phyloP scores from a whole-genome alignment of 2,797 vertebrate genomes.

The Labroides dimidiatus region DNA sequence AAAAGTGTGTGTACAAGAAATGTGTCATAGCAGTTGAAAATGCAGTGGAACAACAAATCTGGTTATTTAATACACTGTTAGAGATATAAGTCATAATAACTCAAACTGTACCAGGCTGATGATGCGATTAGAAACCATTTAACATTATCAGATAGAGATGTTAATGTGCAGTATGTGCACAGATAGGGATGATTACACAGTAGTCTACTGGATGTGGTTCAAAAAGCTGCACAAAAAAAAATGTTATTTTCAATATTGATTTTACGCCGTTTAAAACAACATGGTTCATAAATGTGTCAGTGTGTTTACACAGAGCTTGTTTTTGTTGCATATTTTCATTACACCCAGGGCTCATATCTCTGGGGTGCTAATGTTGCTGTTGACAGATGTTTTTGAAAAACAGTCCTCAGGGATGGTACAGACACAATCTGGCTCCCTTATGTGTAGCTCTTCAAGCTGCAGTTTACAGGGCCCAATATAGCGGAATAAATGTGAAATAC shows the following conservation, averaged over 20 bases:
- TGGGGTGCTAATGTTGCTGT: constrained; percentile 48
- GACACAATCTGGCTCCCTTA: constrained; percentile 62
- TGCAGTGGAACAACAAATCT: neutral
- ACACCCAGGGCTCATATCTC: constrained; percentile 44
- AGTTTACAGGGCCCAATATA: neutral
- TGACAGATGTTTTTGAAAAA: constrained; percentile 57
- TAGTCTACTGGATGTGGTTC: neutral
- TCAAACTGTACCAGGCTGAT: neutral
- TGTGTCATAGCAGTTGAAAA: neutral
- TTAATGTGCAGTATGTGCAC: neutral
- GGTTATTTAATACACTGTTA: neutral
- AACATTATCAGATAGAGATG: neutral
- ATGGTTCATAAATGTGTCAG: constrained; percentile 18
- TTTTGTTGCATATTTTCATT: constrained; percentile 12
- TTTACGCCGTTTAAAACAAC: constrained; percentile 4
- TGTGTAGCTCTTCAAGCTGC: constrained; percentile 26
- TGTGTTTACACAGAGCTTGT: constrained; percentile 34
- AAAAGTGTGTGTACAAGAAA: neutral
- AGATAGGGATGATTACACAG: neutral
- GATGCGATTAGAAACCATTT: neutral
- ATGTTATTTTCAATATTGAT: neutral
- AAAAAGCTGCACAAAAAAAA: neutral
- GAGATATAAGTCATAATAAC: neutral
- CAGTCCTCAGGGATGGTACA: constrained; percentile 56
- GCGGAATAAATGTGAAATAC: neutral